Base-by-base conservation (phyloP, 2,888 invertebrate species). In the Plusia festucae region DNA sequence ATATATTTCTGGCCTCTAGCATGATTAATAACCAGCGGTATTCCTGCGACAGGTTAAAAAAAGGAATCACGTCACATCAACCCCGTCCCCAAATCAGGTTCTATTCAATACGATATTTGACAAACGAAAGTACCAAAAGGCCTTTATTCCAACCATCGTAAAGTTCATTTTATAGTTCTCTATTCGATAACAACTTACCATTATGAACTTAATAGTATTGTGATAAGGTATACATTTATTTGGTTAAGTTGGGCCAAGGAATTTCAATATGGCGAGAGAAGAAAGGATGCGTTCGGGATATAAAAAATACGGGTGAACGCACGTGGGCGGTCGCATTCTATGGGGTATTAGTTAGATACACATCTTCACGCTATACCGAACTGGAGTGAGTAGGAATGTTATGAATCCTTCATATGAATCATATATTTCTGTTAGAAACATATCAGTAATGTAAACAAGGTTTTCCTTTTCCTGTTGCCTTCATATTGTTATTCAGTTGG, bases 281-380 rank as follows among this genome's bases (percentile, higher is more conserved):
- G 90, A 87, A 91, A 90, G 91, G 92, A 92, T 92, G 90, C 88
- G 87, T 85, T 81, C 77, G 80, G 85, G 87, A 85, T 87, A 88
- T 89, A 91, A 93, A 93, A 93, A 92, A 91, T 88, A 90, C 86
- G 91, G 88, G 87, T 85, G 87, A 87, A 83, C 86, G 87, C 87
- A 88, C 87, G 91, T 91, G 92, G 92, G 93, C 89, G 92, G 90
- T 85, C 86, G 83, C 83, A 82, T 87, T 86, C 83, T 85, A 85
- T 84, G 79, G 79, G 78, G 78, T 77, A 81, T 82, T 82, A 82
- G 79, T 83, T 83, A 80, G 83, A 85, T 85, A 85, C 79, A 82
- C 81, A 85, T 87, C 85, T 85, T 84, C 81, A 83, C 83, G 86
- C 80, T 83, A 79, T 77, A 74, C 64, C 82, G 78, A 60, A 70